These are phyloP conservation scores for Petrolisthes manimaculis DNA, from an alignment of 2,888 invertebrate species.

Conservation along the genomic window DNA sequence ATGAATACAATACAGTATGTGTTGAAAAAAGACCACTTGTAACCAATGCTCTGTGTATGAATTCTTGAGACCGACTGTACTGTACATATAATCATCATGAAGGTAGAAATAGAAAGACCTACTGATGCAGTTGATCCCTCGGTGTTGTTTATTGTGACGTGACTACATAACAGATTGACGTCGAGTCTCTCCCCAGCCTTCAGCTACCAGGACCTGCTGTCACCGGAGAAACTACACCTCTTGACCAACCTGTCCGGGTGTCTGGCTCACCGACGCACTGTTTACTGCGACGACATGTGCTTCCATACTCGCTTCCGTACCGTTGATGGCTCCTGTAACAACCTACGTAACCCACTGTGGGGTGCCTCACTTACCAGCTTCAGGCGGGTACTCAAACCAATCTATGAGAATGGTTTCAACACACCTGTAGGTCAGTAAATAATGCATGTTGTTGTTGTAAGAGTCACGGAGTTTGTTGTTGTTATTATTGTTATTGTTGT, in stretches of 20 bases:
- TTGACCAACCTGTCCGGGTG: conserved; percentile 94
- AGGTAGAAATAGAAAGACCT: too few relatives aligned
- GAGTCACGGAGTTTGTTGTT: too few relatives aligned
- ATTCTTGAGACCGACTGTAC: too few relatives aligned
- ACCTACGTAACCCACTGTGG: conserved; percentile 89
- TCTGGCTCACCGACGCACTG: conserved; percentile 81
- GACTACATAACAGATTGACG: neutral
- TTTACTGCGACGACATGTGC: conserved; percentile 85
- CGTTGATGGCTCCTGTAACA: conserved; percentile 96
- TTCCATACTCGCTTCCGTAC: conserved; percentile 92
- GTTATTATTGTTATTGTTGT: neutral
- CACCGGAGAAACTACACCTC: conserved; percentile 84
- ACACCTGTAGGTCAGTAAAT: conserved; percentile 81
- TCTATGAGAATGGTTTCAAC: conserved; percentile 97
- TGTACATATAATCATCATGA: too few relatives aligned
- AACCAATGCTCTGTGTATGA: too few relatives aligned
- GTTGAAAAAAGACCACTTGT: too few relatives aligned
- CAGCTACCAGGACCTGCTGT: conserved; percentile 86
- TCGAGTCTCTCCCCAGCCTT: conserved; percentile 73
- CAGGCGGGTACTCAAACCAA: conserved; percentile 83
- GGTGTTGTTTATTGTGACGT: too few relatives aligned
- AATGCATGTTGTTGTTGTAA: neutral
- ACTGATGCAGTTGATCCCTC: too few relatives aligned
- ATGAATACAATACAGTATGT: too few relatives aligned
- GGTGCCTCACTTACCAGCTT: conserved; percentile 93